These are phyloP conservation scores for Hippasteria phrygiana DNA, from an alignment of 53 echinoderm and acorn worm species.

Conservation along the genomic window DNA sequence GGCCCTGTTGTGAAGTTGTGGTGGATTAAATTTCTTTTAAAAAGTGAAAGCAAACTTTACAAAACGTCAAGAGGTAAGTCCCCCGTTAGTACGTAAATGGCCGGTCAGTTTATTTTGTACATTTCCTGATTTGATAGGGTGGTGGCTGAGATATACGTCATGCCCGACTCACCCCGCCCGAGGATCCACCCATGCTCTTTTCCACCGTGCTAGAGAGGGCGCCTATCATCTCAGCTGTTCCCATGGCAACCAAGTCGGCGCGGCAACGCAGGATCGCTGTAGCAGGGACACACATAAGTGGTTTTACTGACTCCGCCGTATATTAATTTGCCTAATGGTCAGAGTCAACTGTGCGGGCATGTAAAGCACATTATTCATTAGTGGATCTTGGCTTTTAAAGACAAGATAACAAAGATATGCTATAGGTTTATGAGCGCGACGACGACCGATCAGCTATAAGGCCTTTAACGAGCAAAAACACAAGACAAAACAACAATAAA, in stretches of 20 bases:
- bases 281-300: neutral
- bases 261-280: conserved; percentile 39
- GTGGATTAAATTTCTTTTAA: no score
- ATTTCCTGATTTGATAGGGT: neutral
- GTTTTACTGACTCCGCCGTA: neutral
- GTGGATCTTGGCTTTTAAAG: neutral
- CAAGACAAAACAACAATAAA: no score
- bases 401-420: neutral
- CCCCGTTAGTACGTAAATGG: no score
- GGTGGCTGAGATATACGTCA: neutral
- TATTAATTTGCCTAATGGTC: conserved; percentile 28
- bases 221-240: conserved; percentile 50
- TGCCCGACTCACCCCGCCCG: conserved; percentile 71
- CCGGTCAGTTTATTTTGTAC: no score
- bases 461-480: no score
- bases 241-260: conserved; percentile 33
- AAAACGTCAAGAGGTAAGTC: no score
- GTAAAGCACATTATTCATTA: conserved; percentile 8
- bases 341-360: neutral
- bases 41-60: no score
- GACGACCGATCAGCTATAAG: no score
- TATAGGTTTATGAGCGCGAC: neutral
- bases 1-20: no score
- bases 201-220: conserved; percentile 63
- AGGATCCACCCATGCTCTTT: conserved; percentile 73